Evolutionary conservation across 2,113 vertebrate genomes (phyloP).

Genomic region (Pipa parva): DNA sequence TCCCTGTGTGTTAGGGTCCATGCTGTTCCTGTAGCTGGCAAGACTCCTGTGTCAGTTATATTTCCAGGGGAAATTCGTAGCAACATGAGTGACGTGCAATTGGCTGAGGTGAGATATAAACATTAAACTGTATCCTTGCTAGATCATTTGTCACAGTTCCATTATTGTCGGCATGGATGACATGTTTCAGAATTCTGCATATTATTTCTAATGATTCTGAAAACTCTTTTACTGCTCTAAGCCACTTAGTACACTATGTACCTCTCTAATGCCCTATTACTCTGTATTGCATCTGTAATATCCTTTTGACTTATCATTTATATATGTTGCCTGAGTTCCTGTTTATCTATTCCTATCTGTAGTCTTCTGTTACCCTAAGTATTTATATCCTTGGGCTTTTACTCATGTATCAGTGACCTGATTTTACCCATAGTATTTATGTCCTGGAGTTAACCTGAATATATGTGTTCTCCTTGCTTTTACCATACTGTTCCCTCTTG

Average conservation of each 20-base stretch:
- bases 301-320: neutral
- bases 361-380: neutral
- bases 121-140: too few relatives aligned
- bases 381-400: neutral
- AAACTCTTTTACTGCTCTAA: neutral
- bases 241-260: neutral
- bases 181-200: too few relatives aligned
- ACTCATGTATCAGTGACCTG: neutral
- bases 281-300: neutral
- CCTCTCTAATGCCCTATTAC: neutral
- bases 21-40: conserved; percentile 2
- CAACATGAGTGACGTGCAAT: conserved; percentile 60
- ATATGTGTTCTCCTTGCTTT: too few relatives aligned
- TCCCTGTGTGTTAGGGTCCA: conserved; percentile 5
- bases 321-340: neutral
- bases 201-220: too few relatives aligned
- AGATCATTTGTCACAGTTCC: too few relatives aligned
- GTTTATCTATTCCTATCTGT: neutral
- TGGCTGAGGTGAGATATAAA: conserved; percentile 72
- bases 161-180: too few relatives aligned
- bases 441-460: neutral
- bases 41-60: conserved; percentile 49
- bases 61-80: conserved; percentile 76
- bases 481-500: too few relatives aligned
- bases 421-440: neutral